Percentiles rank a stretch among this genome's conserved stretches.
phyloP scores from a whole-genome alignment of 2,797 vertebrate species.

The Nannoperca obscura region DNA sequence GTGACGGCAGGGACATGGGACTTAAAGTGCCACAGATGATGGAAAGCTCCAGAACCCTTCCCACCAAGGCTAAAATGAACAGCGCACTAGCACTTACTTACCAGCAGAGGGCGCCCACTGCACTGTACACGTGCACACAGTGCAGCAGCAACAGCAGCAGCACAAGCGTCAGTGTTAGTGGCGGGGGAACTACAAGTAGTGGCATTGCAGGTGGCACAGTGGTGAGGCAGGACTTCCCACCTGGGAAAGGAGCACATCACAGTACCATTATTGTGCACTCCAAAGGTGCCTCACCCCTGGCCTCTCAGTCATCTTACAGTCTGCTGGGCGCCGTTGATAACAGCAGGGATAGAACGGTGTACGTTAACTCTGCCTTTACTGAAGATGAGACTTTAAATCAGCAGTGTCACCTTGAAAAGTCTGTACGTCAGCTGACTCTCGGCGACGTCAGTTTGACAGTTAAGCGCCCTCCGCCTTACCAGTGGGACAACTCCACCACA shows the following conservation, averaged over 20 bases:
- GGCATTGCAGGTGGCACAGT: slow-evolving; percentile 86
- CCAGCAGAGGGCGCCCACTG: slow-evolving; percentile 90
- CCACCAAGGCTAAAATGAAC: slow-evolving; percentile 92
- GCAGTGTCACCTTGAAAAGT: slow-evolving; percentile 88
- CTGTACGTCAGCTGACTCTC: slow-evolving; percentile 84
- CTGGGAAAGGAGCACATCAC: slow-evolving; percentile 88
- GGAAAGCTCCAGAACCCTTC: slow-evolving; percentile 91
- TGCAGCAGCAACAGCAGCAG: slow-evolving; percentile 90
- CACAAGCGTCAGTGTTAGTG: slow-evolving; percentile 82
- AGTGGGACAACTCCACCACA: slow-evolving; percentile 92
- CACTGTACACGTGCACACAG: slow-evolving; percentile 96
- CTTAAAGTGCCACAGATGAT: slow-evolving; percentile 93
- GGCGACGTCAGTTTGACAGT: slow-evolving; percentile 81
- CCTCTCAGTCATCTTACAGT: slow-evolving; percentile 96
- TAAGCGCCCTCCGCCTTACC: slow-evolving; percentile 96
- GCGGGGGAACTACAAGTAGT: slow-evolving; percentile 80
- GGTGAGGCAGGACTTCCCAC: slow-evolving; percentile 89
- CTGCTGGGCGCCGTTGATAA: slow-evolving; percentile 90
- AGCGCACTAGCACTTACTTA: slow-evolving; percentile 87
- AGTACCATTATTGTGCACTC: slow-evolving; percentile 94
- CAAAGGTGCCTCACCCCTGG: slow-evolving; percentile 89
- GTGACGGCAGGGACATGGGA: slow-evolving; percentile 91
- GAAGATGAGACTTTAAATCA: slow-evolving; percentile 95
- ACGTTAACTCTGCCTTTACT: slow-evolving; percentile 97
- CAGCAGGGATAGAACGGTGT: slow-evolving; percentile 93